Percentiles rank a stretch among this genome's conserved stretches.
Evolutionary conservation across 2,113 vertebrate genomes (phyloP).

Genomic region (Clarias macrocephalus): DNA sequence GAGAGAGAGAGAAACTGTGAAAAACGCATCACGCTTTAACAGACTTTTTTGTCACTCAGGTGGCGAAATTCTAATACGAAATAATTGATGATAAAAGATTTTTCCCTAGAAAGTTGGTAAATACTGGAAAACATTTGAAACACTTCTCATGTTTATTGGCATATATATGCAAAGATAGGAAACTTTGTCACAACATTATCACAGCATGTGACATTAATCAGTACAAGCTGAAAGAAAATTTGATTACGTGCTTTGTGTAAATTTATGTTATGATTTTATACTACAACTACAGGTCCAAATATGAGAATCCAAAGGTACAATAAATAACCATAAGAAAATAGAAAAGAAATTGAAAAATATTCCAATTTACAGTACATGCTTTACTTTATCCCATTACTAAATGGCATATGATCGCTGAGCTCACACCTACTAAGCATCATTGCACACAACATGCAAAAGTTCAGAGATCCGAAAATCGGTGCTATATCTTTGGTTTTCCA

Average conservation of each 20-base stretch:
- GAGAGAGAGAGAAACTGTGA: background rate
- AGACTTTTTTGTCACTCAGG: background rate
- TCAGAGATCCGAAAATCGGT: background rate
- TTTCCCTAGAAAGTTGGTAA: background rate
- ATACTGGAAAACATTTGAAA: background rate
- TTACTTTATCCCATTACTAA: background rate
- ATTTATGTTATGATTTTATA: constrained; percentile 5
- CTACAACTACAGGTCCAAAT: background rate
- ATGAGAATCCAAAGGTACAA: background rate
- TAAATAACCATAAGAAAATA: background rate
- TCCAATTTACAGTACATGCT: background rate
- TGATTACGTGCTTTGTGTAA: constrained; percentile 4
- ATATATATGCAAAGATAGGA: background rate
- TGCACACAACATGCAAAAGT: background rate
- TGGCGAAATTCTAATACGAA: background rate
- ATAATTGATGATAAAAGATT: background rate
- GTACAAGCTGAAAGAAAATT: background rate
- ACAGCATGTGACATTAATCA: constrained; percentile 31
- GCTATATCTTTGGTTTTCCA: background rate
- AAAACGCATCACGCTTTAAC: background rate
- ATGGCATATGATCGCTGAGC: background rate
- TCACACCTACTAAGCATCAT: background rate
- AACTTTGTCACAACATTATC: constrained; percentile 24
- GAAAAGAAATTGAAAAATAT: background rate
- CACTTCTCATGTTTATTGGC: background rate